These are phyloP conservation scores for Rotaria sp. DNA, from an alignment of 2,888 invertebrate species.

Conservation along the genomic window DNA sequence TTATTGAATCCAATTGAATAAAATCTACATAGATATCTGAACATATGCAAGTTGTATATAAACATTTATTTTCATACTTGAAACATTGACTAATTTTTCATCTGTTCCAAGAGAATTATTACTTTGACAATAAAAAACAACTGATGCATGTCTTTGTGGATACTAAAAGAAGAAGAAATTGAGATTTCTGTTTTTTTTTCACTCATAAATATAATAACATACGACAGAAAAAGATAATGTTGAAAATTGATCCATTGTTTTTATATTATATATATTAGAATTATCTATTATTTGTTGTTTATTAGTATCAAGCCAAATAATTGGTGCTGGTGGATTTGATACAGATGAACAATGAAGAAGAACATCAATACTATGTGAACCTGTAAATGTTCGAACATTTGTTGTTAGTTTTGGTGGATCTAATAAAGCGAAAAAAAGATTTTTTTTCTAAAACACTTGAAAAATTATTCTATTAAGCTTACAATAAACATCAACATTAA, in stretches of 20 bases:
- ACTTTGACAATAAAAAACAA: neutral
- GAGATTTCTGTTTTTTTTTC: neutral
- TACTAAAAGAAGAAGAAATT: neutral
- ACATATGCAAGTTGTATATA: neutral
- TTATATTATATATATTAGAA: neutral
- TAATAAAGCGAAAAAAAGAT: neutral
- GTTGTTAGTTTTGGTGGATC: neutral
- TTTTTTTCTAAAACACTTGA: neutral
- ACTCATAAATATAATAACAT: neutral
- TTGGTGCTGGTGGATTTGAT: neutral
- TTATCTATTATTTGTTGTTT: neutral
- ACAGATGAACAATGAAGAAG: neutral
- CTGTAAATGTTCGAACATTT: neutral
- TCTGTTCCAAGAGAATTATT: neutral
- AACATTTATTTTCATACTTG: neutral
- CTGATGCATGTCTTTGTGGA: neutral
- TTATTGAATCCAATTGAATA: neutral
- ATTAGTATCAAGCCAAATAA: neutral
- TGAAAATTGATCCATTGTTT: neutral
- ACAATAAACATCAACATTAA: neutral
- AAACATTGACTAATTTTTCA: neutral
- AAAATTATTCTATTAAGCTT: neutral
- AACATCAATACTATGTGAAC: neutral
- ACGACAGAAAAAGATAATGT: constrained; percentile 9
- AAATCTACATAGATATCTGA: neutral